These are phyloP conservation scores for Salvelinus fontinalis DNA, from an alignment of 2,113 vertebrate genomes.

Conservation along the genomic window DNA sequence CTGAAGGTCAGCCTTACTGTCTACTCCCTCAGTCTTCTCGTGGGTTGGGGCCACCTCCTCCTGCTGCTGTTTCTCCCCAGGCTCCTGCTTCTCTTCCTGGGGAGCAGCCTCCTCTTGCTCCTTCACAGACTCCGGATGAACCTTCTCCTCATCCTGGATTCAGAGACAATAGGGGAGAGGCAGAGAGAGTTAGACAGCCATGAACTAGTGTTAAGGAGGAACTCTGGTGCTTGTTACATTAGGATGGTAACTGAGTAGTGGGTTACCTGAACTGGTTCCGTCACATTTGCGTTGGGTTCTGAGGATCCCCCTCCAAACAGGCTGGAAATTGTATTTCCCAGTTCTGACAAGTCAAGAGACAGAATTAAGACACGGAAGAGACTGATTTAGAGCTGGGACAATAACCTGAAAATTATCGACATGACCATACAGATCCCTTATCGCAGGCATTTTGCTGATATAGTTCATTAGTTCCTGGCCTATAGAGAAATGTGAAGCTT, in stretches of 20 bases:
- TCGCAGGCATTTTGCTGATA: too few relatives aligned
- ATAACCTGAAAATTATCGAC: too few relatives aligned
- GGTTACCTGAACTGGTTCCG: slow-evolving; percentile 86
- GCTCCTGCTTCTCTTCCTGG: slow-evolving; percentile 55
- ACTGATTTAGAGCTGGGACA: background rate
- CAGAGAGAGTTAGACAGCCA: background rate
- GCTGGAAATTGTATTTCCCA: slow-evolving; percentile 97
- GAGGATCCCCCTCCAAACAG: slow-evolving; percentile 89
- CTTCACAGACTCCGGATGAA: slow-evolving; percentile 77
- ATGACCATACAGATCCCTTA: too few relatives aligned
- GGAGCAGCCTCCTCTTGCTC: slow-evolving; percentile 60
- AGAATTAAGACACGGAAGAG: background rate
- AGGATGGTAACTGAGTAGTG: background rate
- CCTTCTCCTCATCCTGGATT: slow-evolving; percentile 90
- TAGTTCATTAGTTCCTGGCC: too few relatives aligned
- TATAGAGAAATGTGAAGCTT: too few relatives aligned
- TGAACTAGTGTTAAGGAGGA: background rate
- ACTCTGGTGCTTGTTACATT: background rate
- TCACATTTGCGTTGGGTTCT: slow-evolving; percentile 80
- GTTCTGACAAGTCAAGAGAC: slow-evolving; percentile 72
- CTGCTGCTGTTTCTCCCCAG: slow-evolving; percentile 41
- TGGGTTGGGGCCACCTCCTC: slow-evolving; percentile 46
- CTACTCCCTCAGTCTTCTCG: slow-evolving; percentile 55
- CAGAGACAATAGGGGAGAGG: background rate
- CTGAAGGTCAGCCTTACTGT: slow-evolving; percentile 69